Evolutionary conservation across 2,113 vertebrate species (phyloP).

Genomic region (Callionymus lyra): DNA sequence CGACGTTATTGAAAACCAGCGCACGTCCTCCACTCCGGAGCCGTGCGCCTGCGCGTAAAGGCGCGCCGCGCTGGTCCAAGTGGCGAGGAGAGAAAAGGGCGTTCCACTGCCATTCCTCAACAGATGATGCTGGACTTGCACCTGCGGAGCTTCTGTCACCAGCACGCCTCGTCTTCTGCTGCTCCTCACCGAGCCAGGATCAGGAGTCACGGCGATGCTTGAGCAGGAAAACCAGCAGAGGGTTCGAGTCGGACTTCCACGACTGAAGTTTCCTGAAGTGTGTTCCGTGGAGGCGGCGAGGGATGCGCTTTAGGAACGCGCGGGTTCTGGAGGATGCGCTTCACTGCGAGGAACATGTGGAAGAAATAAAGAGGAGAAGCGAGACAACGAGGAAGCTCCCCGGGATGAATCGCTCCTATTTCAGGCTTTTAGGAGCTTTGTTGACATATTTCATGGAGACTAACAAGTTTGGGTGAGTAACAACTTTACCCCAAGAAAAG

Average conservation of each 20-base stretch:
- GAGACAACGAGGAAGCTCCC: conserved; percentile 74
- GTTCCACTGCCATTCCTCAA: conserved; percentile 60
- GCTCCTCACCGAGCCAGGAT: background rate
- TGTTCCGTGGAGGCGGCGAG: conserved; percentile 9
- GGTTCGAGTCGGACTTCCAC: conserved; percentile 44
- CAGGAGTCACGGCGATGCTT: no score
- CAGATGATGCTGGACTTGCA: conserved; percentile 19
- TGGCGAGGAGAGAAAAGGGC: conserved; percentile 72
- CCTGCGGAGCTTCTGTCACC: no score
- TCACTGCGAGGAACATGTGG: conserved; percentile 59
- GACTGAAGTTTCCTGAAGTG: conserved; percentile 73
- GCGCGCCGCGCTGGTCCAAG: conserved; percentile 75
- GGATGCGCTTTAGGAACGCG: no score
- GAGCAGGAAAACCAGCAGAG: no score
- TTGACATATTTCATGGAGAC: conserved; percentile 86
- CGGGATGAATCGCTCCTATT: conserved; percentile 90
- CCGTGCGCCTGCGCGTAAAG: conserved; percentile 75
- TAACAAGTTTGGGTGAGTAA: conserved; percentile 83
- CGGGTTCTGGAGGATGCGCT: conserved; percentile 55
- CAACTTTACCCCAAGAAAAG: no score
- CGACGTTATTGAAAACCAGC: conserved; percentile 49
- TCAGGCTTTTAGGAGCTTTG: conserved; percentile 88
- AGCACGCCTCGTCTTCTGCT: no score
- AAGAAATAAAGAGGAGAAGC: conserved; percentile 60
- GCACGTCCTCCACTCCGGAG: conserved; percentile 61